Percentiles rank a stretch among this genome's conserved stretches.
Conservation (phyloP, 2,888 invertebrate genomes). For the Ypsolopha sequella region DNA sequence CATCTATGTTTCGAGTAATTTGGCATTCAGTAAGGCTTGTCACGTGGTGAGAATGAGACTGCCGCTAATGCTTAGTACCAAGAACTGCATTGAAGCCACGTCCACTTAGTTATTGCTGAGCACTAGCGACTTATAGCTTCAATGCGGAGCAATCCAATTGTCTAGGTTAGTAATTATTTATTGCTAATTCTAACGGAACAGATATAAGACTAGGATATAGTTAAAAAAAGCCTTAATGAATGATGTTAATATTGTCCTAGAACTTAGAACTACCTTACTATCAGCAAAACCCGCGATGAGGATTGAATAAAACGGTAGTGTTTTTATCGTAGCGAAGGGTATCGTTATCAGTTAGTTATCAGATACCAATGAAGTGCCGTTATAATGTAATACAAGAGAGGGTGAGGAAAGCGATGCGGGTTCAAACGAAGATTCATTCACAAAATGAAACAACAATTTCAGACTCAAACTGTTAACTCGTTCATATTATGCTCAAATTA, state of each 20-base stretch:
- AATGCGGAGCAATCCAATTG: too few relatives aligned
- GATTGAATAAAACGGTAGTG: not conserved
- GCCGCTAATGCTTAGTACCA: not conserved
- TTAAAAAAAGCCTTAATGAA: too few relatives aligned
- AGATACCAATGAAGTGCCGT: slow-evolving; percentile 3
- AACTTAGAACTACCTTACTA: too few relatives aligned
- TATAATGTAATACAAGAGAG: slow-evolving; percentile 27
- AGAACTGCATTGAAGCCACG: not conserved
- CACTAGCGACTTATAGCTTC: too few relatives aligned
- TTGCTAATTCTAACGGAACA: too few relatives aligned
- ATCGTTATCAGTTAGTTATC: not conserved
- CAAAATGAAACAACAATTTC: not conserved
- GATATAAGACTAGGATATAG: too few relatives aligned
- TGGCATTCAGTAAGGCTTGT: not conserved
- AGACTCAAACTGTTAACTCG: slow-evolving; percentile 21
- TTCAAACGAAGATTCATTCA: slow-evolving; percentile 4
- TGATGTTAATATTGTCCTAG: too few relatives aligned
- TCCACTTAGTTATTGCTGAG: too few relatives aligned
- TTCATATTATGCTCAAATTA: too few relatives aligned
- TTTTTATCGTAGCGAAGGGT: not conserved
- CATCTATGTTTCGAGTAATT: slow-evolving; percentile 6
- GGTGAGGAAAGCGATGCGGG: slow-evolving; percentile 49
- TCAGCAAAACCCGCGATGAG: not conserved
- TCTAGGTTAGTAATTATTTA: too few relatives aligned
- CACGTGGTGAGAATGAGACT: not conserved